Evolutionary conservation across 37 sponge, comb jelly and placozoan species (phyloP), one percentile per base, ranked within the genome.

Genomic region (Halichondria panicea): DNA sequence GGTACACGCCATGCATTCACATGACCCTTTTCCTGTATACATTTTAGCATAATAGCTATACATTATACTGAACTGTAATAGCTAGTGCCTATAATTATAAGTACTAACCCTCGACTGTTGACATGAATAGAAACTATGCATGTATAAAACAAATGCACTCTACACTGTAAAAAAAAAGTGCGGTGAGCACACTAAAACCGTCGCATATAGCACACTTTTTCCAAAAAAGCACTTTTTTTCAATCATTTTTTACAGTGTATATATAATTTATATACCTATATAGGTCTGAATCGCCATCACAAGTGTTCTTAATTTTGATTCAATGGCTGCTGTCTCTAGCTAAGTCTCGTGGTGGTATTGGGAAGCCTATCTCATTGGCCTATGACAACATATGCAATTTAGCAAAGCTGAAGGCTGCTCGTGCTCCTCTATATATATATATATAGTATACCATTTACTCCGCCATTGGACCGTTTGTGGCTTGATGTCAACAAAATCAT

Each of bases 321-420:
- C 77, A 76, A 34, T 76, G 77, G 77, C 52, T 76, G 42, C 48
- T 74, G n/a, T 58, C 61, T 74, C 62, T 74, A 21, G 45, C 24
- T 25, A 40, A 34, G 42, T n/a, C 19, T 18, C 57, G 40, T 22
- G 44, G 21, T 43, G 43, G 19, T 32, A 24, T 42, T 25, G 55
- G 52, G 15, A 24, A 57, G 25, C 1, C 46, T 46, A 50, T 66
- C 25, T 25, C 48, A 25, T 30, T 81, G 44, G 81, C 81, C 19
- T 81, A 81, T 61, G 81, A 81, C 72, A 81, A 81, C 50, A 81
- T 70, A 72, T 81, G 81, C 50, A 81, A 81, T 28, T 27, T 81
- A 9, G 81, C 63, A 9, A 71, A 58, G 69, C 32, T 79, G 34
- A 54, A 58, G 19, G 70, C 56, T 79, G 69, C 70, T 13, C 41